phyloP scores from a whole-genome alignment of 2,797 vertebrate genomes.

The Sebastes reedi region DNA sequence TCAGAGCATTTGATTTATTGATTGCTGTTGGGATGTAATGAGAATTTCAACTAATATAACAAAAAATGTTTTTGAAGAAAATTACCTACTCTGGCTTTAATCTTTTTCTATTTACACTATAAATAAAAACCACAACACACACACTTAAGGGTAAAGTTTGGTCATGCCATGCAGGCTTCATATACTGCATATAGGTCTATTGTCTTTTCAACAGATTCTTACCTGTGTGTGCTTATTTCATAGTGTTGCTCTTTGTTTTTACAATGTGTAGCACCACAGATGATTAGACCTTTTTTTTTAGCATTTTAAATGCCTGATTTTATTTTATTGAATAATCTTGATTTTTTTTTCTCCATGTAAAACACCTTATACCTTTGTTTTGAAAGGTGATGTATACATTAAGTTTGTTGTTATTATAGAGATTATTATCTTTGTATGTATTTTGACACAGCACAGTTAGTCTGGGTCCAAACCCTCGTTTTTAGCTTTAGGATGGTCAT shows the following conservation, averaged over 20 bases:
- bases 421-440: neutral
- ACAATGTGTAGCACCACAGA: neutral
- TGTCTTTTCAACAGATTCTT: neutral
- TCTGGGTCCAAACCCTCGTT: neutral
- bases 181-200: neutral
- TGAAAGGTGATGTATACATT: neutral
- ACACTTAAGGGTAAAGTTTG: neutral
- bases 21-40: too few relatives aligned
- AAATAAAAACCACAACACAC: neutral
- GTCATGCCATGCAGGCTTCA: neutral
- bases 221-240: neutral
- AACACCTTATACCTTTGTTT: neutral
- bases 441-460: neutral
- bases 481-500: neutral
- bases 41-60: too few relatives aligned
- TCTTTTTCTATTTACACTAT: neutral
- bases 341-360: neutral
- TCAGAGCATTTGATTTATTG: too few relatives aligned
- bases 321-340: neutral
- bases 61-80: too few relatives aligned
- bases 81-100: neutral
- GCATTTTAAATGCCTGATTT: neutral
- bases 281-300: neutral
- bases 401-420: neutral
- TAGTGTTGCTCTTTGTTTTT: neutral